phyloP scores from a whole-genome alignment of 2,797 vertebrate genomes.

The Australoheros facetus region DNA sequence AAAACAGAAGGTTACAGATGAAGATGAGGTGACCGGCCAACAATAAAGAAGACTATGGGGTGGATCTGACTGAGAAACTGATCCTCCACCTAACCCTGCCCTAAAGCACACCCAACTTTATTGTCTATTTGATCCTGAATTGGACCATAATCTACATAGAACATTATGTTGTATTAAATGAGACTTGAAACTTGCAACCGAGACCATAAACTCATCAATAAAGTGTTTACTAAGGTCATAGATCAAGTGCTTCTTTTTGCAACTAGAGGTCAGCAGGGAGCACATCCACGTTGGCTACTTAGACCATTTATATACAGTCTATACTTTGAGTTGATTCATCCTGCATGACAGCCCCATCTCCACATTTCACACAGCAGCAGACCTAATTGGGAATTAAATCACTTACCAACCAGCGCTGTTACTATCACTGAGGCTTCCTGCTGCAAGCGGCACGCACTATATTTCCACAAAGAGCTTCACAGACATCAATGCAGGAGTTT shows the following conservation, averaged over 20 bases:
- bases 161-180: neutral
- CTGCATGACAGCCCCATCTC: neutral
- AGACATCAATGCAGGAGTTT: conserved; percentile 43
- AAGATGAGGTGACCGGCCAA: conserved; percentile 22
- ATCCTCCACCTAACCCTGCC: neutral
- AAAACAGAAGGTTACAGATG: neutral
- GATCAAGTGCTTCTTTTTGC: neutral
- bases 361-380: neutral
- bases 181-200: neutral
- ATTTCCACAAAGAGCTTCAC: conserved; percentile 39
- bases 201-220: neutral
- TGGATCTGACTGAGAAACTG: neutral
- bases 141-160: neutral
- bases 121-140: neutral
- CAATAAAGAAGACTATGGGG: conserved; percentile 3
- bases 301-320: neutral
- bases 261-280: neutral
- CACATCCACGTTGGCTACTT: neutral
- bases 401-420: conserved; percentile 10
- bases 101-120: neutral
- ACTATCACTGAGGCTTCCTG: neutral
- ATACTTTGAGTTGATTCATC: neutral
- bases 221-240: neutral
- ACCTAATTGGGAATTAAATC: neutral
- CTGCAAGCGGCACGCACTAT: conserved; percentile 11